phyloP scores from a whole-genome alignment of 2,113 vertebrate genomes.

The Pterocles burchelli region DNA sequence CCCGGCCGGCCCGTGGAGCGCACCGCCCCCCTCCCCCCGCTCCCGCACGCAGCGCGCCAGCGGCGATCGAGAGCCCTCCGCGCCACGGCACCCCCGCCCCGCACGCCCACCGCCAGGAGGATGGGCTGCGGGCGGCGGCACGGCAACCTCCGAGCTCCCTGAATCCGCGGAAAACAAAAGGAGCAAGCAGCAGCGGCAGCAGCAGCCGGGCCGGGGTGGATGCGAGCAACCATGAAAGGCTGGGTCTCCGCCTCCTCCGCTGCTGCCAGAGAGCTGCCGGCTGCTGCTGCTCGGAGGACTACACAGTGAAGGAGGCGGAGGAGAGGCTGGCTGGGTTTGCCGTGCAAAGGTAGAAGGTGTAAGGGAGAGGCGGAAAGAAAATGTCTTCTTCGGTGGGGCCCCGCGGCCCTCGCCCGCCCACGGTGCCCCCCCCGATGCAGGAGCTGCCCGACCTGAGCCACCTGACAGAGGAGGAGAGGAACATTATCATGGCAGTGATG shows the following conservation, averaged over 20 bases:
- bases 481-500: slow-evolving; percentile 98
- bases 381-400: slow-evolving; percentile 92
- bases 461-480: slow-evolving; percentile 97
- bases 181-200: background rate
- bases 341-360: slow-evolving; percentile 76
- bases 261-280: slow-evolving; percentile 73
- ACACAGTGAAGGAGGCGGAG: slow-evolving; percentile 83
- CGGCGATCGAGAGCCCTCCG: slow-evolving; percentile 31
- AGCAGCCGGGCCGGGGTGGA: slow-evolving; percentile 74
- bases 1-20: slow-evolving; percentile 10
- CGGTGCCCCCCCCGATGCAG: slow-evolving; percentile 90
- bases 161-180: slow-evolving; percentile 66
- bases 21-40: background rate
- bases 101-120: slow-evolving; percentile 67
- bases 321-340: slow-evolving; percentile 64
- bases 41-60: background rate
- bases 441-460: slow-evolving; percentile 98
- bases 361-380: slow-evolving; percentile 66
- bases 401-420: slow-evolving; percentile 93
- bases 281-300: slow-evolving; percentile 78
- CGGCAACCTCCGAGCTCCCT: slow-evolving; percentile 66
- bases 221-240: slow-evolving; percentile 84
- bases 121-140: slow-evolving; percentile 79
- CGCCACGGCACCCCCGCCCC: slow-evolving; percentile 50
- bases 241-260: slow-evolving; percentile 74